Evolutionary conservation across 2,113 vertebrate species (phyloP).

Genomic region (Nannospalax galili): DNA sequence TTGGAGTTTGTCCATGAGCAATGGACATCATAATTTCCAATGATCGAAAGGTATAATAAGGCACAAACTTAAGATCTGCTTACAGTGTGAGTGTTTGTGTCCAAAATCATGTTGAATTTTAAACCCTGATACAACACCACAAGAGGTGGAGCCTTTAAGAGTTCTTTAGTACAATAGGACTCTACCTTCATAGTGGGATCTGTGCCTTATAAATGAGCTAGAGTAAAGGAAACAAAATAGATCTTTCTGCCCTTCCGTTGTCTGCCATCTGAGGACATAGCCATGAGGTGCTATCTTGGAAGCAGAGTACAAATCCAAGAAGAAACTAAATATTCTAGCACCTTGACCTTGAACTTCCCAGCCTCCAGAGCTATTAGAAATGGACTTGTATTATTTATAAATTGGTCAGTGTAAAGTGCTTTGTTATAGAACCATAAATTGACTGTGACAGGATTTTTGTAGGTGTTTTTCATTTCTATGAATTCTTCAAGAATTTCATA

Average conservation of each 20-base stretch:
- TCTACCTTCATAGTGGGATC: not conserved
- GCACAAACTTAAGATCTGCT: not conserved
- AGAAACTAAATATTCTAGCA: not conserved
- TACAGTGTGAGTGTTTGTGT: not conserved
- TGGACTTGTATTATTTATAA: not conserved
- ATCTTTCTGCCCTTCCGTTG: not conserved
- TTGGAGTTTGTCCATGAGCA: not conserved
- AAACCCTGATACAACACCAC: not conserved
- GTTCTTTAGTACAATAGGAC: not conserved
- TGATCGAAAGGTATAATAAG: not conserved
- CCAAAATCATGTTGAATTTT: not conserved
- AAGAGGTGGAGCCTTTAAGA: not conserved
- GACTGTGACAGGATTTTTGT: not conserved
- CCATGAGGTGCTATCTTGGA: not conserved
- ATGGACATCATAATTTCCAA: not conserved
- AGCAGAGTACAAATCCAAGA: not conserved
- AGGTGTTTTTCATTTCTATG: too few species aligned
- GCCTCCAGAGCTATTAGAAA: not conserved
- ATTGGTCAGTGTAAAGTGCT: not conserved
- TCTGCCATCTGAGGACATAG: not conserved
- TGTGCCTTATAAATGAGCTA: not conserved
- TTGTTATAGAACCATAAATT: not conserved
- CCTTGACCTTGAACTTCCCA: not conserved
- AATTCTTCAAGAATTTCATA: too few species aligned
- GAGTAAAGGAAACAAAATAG: not conserved